Percentiles rank a stretch among this genome's conserved stretches.
Conservation (phyloP, 2,888 invertebrate species). For the Cecidostiba fungosa region DNA sequence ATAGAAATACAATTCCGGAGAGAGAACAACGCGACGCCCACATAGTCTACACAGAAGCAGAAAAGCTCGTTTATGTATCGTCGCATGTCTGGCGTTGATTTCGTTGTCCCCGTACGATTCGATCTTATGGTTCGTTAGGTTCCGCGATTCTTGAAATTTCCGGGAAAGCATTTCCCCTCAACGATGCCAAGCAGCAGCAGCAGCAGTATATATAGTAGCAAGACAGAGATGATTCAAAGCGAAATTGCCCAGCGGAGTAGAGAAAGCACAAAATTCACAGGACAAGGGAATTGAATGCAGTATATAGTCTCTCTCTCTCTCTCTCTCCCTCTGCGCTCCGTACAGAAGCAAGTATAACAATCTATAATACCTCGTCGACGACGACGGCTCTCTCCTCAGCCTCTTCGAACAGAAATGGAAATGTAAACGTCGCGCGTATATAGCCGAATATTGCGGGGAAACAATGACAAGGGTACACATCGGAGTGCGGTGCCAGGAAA, state of each 20-base stretch:
- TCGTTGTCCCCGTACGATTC: constrained; percentile 44
- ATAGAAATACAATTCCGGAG: neutral
- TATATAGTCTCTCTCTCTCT: neutral
- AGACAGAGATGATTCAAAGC: constrained; percentile 21
- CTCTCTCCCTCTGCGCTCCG: too few relatives aligned
- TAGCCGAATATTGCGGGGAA: constrained; percentile 38
- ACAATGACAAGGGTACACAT: constrained; percentile 59
- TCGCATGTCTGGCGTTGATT: constrained; percentile 23
- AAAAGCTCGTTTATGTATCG: constrained; percentile 36
- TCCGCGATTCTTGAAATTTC: constrained; percentile 14
- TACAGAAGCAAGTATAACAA: neutral
- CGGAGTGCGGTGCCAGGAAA: constrained; percentile 62
- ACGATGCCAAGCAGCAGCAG: constrained; percentile 22
- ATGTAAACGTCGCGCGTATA: constrained; percentile 28
- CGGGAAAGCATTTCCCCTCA: constrained; percentile 9
- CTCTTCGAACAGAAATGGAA: constrained; percentile 21
- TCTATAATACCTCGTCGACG: neutral
- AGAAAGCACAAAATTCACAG: constrained; percentile 23
- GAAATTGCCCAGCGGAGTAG: neutral
- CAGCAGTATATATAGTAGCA: neutral
- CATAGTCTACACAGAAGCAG: neutral
- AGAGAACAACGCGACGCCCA: neutral
- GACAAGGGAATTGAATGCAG: neutral
- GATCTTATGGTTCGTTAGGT: constrained; percentile 56
- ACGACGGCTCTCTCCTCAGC: too few relatives aligned